phyloP scores from a whole-genome alignment of 1,140 invertebrate genomes.

The Zaprionus capensis region DNA sequence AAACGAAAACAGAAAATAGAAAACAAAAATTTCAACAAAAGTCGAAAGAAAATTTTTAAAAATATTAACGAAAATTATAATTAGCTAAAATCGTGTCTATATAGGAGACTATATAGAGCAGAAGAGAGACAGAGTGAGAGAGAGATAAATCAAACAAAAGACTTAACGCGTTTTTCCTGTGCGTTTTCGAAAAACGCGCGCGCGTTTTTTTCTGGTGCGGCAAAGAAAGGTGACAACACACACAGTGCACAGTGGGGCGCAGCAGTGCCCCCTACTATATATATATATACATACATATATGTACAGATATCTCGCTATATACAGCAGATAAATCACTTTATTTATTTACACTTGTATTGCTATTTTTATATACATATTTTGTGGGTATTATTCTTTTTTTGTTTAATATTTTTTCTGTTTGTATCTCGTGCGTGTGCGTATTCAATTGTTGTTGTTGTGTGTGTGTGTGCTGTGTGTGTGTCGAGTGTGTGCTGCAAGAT shows the following conservation, averaged over 20 bases:
- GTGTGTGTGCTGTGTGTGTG: conserved; percentile 28
- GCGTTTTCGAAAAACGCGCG: conserved; percentile 48
- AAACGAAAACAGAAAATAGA: conserved; percentile 35
- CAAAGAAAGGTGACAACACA: background rate
- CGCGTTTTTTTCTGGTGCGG: conserved; percentile 52
- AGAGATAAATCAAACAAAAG: conserved; percentile 11
- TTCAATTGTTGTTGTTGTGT: conserved; percentile 37
- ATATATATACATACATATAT: background rate
- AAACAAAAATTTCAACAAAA: conserved; percentile 6
- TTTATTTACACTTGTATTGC: conserved; percentile 20
- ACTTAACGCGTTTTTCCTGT: conserved; percentile 41
- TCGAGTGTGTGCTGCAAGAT: conserved; percentile 11
- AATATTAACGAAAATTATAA: conserved; percentile 17
- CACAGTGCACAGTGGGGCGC: no score
- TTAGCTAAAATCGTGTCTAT: conserved; percentile 20
- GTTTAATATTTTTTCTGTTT: conserved; percentile 14
- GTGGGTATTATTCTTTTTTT: conserved; percentile 13
- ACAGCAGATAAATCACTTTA: conserved; percentile 22
- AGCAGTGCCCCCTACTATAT: conserved; percentile 1
- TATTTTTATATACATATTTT: conserved; percentile 8
- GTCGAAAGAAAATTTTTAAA: background rate
- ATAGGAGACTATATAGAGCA: conserved; percentile 19
- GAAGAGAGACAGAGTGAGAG: conserved; percentile 3
- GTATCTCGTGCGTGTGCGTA: conserved; percentile 62
- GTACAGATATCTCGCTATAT: conserved; percentile 16